These are phyloP conservation scores for Epirrita christyi DNA, from an alignment of 2,888 invertebrate genomes.

Conservation along the genomic window DNA sequence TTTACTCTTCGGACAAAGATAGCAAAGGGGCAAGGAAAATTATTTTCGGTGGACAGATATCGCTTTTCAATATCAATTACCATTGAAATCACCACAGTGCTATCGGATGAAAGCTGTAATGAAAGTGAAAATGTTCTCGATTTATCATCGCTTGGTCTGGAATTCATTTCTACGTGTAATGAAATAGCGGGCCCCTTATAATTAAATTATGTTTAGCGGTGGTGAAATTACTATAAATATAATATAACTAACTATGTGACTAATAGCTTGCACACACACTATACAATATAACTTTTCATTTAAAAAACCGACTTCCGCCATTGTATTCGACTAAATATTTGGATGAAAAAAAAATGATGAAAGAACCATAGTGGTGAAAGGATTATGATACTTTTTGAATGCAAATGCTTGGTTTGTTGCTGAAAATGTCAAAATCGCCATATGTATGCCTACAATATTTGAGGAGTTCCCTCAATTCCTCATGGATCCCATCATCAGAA, in stretches of 20 bases:
- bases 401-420: too few relatives aligned
- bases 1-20: constrained; percentile 11
- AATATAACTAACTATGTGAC: not conserved
- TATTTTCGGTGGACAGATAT: constrained; percentile 20
- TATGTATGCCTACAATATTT: too few relatives aligned
- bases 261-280: too few relatives aligned
- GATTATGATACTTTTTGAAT: too few relatives aligned
- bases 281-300: too few relatives aligned
- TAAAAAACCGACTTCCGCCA: too few relatives aligned
- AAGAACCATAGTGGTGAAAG: too few relatives aligned
- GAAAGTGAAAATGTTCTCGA: constrained; percentile 52
- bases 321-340: too few relatives aligned
- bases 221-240: not conserved
- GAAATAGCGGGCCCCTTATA: constrained; percentile 1
- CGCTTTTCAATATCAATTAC: constrained; percentile 41
- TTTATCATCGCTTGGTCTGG: constrained; percentile 48
- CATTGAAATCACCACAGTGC: constrained; percentile 41
- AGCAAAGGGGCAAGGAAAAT: constrained; percentile 16
- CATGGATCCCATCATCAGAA: too few relatives aligned
- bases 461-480: too few relatives aligned
- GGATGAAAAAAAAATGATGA: too few relatives aligned
- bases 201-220: constrained; percentile 7
- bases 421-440: too few relatives aligned
- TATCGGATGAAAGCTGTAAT: constrained; percentile 52
- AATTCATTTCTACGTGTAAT: constrained; percentile 26